Evolutionary conservation across 2,797 vertebrate genomes (phyloP).

Genomic region (Sylvia borin): DNA sequence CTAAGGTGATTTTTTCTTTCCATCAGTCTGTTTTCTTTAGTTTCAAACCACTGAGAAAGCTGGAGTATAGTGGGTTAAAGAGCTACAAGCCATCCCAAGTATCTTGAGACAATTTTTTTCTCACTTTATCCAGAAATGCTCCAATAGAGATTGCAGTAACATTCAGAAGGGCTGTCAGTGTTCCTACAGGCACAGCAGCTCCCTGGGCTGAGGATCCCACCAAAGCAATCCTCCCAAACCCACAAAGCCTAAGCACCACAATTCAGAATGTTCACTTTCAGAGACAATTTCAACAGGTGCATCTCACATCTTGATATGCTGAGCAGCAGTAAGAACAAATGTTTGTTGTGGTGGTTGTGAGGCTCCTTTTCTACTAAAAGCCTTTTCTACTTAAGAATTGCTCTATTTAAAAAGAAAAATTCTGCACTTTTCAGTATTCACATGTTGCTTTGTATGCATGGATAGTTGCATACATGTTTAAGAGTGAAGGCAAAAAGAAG

Average conservation of each 20-base stretch:
- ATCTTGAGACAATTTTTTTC: background rate
- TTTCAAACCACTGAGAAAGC: conserved; percentile 25
- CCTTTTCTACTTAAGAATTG: background rate
- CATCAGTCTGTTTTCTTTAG: background rate
- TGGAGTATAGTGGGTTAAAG: background rate
- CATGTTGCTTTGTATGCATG: background rate
- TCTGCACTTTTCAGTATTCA: background rate
- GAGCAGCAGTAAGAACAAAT: background rate
- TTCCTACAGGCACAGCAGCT: background rate
- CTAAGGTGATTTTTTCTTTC: background rate
- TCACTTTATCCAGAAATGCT: background rate
- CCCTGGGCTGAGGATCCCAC: background rate
- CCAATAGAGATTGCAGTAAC: background rate
- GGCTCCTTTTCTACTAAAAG: background rate
- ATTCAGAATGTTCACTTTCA: background rate
- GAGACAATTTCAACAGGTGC: background rate
- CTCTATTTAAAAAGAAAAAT: background rate
- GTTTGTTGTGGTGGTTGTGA: background rate
- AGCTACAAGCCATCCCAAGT: background rate
- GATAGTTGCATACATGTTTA: background rate
- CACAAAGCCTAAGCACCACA: background rate
- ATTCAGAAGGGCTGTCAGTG: background rate
- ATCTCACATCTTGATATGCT: background rate
- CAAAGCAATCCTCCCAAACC: background rate
- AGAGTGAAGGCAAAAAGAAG: background rate